These are phyloP conservation scores for Scylla paramamosain DNA, from an alignment of 1,140 invertebrate genomes.

Conservation along the genomic window DNA sequence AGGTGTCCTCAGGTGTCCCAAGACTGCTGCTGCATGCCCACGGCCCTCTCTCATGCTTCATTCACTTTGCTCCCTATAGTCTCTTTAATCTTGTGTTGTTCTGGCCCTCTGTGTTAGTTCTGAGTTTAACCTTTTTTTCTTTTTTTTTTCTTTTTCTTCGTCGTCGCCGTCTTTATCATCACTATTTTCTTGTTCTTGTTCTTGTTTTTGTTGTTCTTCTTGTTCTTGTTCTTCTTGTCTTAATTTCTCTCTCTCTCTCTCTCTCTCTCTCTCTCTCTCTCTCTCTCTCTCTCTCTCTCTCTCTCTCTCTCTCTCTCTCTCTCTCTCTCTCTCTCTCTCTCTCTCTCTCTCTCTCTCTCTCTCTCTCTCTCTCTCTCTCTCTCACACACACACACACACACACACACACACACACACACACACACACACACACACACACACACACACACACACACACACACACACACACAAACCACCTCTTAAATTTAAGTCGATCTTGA, in stretches of 20 bases:
- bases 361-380: slow-evolving; percentile 34
- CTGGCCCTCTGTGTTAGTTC: too few relatives aligned
- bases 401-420: background rate
- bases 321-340: slow-evolving; percentile 2
- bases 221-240: background rate
- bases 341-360: background rate
- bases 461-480: too few relatives aligned
- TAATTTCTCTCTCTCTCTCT: background rate
- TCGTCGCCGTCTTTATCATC: background rate
- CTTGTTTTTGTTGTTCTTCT: background rate
- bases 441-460: slow-evolving; percentile 34
- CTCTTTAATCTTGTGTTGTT: background rate
- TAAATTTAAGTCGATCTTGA: too few relatives aligned
- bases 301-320: background rate
- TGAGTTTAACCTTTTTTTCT: background rate
- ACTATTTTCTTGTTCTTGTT: background rate
- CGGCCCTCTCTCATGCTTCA: too few relatives aligned
- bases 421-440: slow-evolving; percentile 38
- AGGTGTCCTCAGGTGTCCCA: too few relatives aligned
- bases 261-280: slow-evolving; percentile 17
- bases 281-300: slow-evolving; percentile 40
- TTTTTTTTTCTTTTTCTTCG: background rate
- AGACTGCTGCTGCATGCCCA: too few relatives aligned
- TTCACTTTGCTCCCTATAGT: background rate
- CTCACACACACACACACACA: background rate